Evolutionary conservation across 2,797 vertebrate species (phyloP).

Genomic region (Remorina albescens): DNA sequence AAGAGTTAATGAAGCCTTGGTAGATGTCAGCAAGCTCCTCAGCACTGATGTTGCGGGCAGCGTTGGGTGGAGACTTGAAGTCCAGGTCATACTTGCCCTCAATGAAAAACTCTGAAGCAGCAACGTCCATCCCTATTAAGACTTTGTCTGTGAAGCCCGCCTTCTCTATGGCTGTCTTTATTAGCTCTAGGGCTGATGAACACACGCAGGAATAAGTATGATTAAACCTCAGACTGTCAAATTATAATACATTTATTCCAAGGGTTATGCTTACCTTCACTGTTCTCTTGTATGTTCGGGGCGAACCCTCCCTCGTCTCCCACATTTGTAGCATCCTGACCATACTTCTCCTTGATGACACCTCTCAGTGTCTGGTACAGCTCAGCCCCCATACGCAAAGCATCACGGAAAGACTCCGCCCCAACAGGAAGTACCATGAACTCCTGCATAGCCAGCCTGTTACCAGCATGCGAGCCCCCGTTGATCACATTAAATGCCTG

Average conservation of each 20-base stretch:
- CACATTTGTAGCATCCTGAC: constrained; percentile 94
- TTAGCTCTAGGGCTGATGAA: constrained; percentile 89
- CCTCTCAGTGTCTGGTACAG: constrained; percentile 93
- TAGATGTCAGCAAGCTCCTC: constrained; percentile 92
- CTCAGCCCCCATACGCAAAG: constrained; percentile 91
- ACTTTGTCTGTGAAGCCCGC: constrained; percentile 94
- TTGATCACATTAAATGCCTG: constrained; percentile 97
- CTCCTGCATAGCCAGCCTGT: constrained; percentile 95
- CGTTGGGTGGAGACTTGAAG: constrained; percentile 92
- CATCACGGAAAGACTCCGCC: constrained; percentile 93
- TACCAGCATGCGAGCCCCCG: constrained; percentile 93
- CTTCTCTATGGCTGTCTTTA: constrained; percentile 93
- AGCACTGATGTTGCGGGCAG: constrained; percentile 90
- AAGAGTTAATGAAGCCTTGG: constrained; percentile 93
- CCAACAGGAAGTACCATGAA: constrained; percentile 96
- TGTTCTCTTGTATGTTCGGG: constrained; percentile 94
- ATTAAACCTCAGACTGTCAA: neutral
- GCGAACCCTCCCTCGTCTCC: constrained; percentile 96
- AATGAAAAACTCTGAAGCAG: constrained; percentile 92
- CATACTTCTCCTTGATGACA: constrained; percentile 94
- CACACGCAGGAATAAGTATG: neutral
- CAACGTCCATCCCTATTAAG: constrained; percentile 95
- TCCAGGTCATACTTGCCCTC: constrained; percentile 94
- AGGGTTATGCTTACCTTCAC: constrained; percentile 87
- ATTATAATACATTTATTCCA: constrained; percentile 11